Conservation (phyloP, 2,113 vertebrate genomes). For the Lepidothrix coronata region DNA sequence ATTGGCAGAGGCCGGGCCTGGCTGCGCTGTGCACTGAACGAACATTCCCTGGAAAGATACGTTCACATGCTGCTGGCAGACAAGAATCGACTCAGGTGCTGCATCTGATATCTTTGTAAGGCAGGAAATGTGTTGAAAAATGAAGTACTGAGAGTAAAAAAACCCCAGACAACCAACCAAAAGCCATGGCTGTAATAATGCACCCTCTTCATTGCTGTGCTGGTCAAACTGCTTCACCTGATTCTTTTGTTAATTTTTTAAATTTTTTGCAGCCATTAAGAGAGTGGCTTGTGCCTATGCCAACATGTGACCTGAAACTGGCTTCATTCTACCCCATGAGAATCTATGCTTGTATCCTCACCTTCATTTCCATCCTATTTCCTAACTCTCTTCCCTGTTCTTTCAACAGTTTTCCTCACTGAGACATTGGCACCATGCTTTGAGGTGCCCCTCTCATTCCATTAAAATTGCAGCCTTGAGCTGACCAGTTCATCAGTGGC, state of each 20-base stretch:
- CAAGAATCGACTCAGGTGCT: constrained; percentile 84
- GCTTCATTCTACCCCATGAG: background rate
- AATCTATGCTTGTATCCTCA: background rate
- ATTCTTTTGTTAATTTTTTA: background rate
- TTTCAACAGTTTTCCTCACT: background rate
- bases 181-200: background rate
- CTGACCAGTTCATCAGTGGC: background rate
- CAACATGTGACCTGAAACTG: background rate
- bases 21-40: constrained; percentile 95
- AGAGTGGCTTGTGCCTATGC: background rate
- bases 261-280: background rate
- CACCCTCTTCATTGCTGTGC: background rate
- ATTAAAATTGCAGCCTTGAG: background rate
- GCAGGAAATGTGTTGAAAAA: background rate
- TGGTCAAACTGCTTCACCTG: background rate
- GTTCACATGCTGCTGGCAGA: constrained; percentile 91
- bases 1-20: constrained; percentile 91
- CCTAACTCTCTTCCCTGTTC: background rate
- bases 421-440: background rate
- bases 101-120: background rate
- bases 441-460: background rate
- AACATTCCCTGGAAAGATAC: constrained; percentile 95
- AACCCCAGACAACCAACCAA: background rate
- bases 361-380: background rate
- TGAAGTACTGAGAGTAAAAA: background rate